Evolutionary conservation across 2,113 vertebrate genomes (phyloP).

Genomic region (Progne subis): DNA sequence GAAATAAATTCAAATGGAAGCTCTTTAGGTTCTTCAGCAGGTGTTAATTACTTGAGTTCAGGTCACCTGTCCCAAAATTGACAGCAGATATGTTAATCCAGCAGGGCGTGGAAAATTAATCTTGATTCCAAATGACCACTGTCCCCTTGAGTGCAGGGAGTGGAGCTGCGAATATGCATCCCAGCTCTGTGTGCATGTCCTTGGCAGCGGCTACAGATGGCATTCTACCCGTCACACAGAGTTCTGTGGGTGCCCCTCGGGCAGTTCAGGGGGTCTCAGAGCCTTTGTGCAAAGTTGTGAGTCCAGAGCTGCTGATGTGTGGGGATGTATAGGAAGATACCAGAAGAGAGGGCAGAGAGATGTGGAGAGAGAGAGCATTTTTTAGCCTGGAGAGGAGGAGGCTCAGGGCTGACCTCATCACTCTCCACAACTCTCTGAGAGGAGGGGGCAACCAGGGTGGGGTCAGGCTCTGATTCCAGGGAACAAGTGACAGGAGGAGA

Average conservation of each 20-base stretch:
- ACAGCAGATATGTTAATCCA: neutral
- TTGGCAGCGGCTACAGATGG: neutral
- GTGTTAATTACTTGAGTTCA: neutral
- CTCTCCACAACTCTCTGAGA: neutral
- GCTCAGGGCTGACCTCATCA: neutral
- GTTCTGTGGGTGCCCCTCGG: neutral
- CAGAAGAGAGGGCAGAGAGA: neutral
- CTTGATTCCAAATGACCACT: neutral
- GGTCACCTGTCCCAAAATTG: neutral
- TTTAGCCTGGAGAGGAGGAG: neutral
- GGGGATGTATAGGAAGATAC: neutral
- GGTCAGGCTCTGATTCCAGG: neutral
- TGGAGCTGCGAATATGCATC: rapidly evolving
- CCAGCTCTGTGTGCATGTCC: neutral
- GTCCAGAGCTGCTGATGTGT: rapidly evolving
- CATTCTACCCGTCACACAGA: no score
- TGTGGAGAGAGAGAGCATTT: neutral
- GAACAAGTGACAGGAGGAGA: neutral
- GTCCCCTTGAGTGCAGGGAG: neutral
- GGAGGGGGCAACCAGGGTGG: no score
- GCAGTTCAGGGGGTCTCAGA: neutral
- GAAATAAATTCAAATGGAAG: neutral
- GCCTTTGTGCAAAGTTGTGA: rapidly evolving
- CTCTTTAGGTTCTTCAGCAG: neutral
- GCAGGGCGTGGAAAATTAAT: neutral